Evolutionary conservation across 2,888 invertebrate species (phyloP), one percentile per base, ranked within the genome.

Genomic region (Torymus tubicola): DNA sequence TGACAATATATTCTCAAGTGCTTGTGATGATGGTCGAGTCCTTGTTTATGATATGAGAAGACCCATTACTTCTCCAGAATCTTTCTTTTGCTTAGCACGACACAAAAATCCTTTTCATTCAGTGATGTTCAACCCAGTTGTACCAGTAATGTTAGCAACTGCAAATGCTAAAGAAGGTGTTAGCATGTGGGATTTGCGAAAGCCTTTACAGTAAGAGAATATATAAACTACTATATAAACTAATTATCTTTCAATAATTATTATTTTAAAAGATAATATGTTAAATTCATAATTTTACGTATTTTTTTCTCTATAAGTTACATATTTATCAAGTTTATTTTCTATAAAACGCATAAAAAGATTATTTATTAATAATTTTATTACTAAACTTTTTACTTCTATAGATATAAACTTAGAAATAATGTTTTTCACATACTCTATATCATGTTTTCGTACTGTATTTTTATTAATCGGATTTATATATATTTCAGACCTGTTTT

Each of bases 81-180:
- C 83, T n/a, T 93, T 95, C 84, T 93, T 95, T 85, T 93, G 94
- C 84, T 91, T 96, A 86, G 93, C 95, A 87, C 95, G 95, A 88
- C 93, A 93, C 86, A 93, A 93, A 85, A 93, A 94, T 73, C 94
- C 97, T n/a, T 98, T 97, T 92, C 98, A 98, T 91, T 96, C 97
- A n/a, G 98, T 98, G 57, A 96, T 96, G 94, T 98, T 96, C 91
- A 97, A 98, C 91, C 98, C 98, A 0, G 92, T 93, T 31, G 97
- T 97, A 87, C 93, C 96, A 0, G 93, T 95, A 85, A 93, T 96
- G 85, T 90, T 98, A 80, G 96, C 96, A 14, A 97, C 97, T 8
- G 98, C 98, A 0, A 98, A 98, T 91, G 95, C 97, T 2, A 95
- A 96, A 85, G 96, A 97, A 87, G 98, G 98, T 0, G 95, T 97